These are phyloP conservation scores for Ctenopoma multispine DNA, from an alignment of 2,797 vertebrate species.

Conservation along the genomic window DNA sequence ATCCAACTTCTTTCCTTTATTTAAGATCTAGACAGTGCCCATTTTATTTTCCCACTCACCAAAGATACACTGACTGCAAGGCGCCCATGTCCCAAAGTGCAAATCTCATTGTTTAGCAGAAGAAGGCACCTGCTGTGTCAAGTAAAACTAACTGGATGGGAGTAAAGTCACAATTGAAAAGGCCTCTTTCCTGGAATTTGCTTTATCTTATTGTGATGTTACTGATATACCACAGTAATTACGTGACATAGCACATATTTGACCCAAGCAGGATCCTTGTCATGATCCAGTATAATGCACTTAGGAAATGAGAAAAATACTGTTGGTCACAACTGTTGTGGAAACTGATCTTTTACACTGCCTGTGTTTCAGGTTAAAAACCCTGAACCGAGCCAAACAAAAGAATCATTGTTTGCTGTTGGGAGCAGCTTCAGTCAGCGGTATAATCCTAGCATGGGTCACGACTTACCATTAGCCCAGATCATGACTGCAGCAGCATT, in stretches of 20 bases:
- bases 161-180: slow-evolving; percentile 19
- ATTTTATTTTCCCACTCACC: neutral
- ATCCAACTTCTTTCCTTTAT: slow-evolving; percentile 35
- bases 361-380: slow-evolving; percentile 45
- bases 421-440: slow-evolving; percentile 66
- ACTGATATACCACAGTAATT: slow-evolving; percentile 44
- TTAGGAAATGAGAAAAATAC: slow-evolving; percentile 65
- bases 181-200: slow-evolving; percentile 40
- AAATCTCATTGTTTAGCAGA: slow-evolving; percentile 21
- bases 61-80: neutral
- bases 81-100: slow-evolving; percentile 10
- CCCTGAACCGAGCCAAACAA: slow-evolving; percentile 57
- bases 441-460: slow-evolving; percentile 68
- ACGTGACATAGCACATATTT: slow-evolving; percentile 16
- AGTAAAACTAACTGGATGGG: slow-evolving; percentile 20
- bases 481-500: slow-evolving; percentile 65
- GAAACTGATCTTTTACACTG: slow-evolving; percentile 17
- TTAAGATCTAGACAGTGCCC: neutral
- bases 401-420: slow-evolving; percentile 59
- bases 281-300: slow-evolving; percentile 4
- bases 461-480: slow-evolving; percentile 60
- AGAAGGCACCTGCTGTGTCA: slow-evolving; percentile 33
- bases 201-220: slow-evolving; percentile 46
- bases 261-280: neutral
- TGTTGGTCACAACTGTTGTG: slow-evolving; percentile 17